A percentile compares a stretch with the other conserved stretches of the same genome.
phyloP scores from a whole-genome alignment of 2,888 invertebrate genomes.

The Cosmopolites sordidus region DNA sequence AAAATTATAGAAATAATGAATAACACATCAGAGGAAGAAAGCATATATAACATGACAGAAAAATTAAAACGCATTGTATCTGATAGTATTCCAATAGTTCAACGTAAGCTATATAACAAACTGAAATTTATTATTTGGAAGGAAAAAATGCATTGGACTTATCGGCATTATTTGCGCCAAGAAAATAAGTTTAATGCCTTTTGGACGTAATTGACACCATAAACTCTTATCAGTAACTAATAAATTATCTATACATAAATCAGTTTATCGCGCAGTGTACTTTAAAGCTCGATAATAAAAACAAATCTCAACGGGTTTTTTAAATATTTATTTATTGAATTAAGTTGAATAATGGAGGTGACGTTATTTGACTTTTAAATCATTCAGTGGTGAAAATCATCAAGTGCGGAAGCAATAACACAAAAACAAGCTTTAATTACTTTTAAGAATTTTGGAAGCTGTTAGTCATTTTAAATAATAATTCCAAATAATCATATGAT shows the following conservation, averaged over 20 bases:
- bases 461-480: too few species aligned
- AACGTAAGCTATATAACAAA: constrained; percentile 29
- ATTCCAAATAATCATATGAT: too few species aligned
- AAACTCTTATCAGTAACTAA: constrained; percentile 12
- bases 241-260: constrained; percentile 13
- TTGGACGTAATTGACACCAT: constrained; percentile 9
- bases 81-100: constrained; percentile 27
- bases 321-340: too few species aligned
- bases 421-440: too few species aligned
- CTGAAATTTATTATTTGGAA: constrained; percentile 7
- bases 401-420: too few species aligned
- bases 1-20: constrained; percentile 34
- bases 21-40: constrained; percentile 32
- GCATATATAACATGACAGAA: constrained; percentile 33
- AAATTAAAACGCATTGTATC: constrained; percentile 32
- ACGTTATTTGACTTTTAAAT: too few species aligned
- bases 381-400: too few species aligned
- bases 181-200: constrained; percentile 12
- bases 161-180: constrained; percentile 5
- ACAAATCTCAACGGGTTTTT: neutral
- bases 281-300: constrained; percentile 2
- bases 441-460: too few species aligned
- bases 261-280: constrained; percentile 8
- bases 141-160: constrained; percentile 4
- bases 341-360: too few species aligned